Conservation (phyloP, 37 sponge, comb jelly and placozoan species). For the Trichoplax adhaerens region DNA sequence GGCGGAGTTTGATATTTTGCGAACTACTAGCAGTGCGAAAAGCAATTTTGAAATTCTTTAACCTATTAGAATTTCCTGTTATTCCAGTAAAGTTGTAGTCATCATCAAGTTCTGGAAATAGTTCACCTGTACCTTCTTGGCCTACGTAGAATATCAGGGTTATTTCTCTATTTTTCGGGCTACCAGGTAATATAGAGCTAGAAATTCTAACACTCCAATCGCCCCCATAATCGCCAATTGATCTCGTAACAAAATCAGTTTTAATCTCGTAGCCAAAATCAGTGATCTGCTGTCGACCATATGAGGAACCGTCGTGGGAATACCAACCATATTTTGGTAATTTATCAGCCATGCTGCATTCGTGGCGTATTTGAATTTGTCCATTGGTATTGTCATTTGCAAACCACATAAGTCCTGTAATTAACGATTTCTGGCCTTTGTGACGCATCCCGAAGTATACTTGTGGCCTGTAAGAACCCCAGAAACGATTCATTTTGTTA, state of each 20-base stretch:
- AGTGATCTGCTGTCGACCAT: constrained; percentile 52
- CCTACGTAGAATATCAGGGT: too few species aligned
- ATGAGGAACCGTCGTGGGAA: constrained; percentile 44
- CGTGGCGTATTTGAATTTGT: constrained; percentile 27
- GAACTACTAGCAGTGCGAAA: not conserved
- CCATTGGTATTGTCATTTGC: constrained; percentile 12
- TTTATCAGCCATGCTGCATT: constrained; percentile 19
- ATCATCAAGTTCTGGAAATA: too few species aligned
- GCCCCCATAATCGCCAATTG: not conserved
- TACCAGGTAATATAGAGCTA: too few species aligned
- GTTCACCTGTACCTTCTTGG: too few species aligned
- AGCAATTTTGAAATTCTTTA: constrained; percentile 25
- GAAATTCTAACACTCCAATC: constrained; percentile 1
- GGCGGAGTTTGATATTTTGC: too few species aligned
- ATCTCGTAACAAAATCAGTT: constrained; percentile 16
- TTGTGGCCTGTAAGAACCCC: constrained; percentile 27
- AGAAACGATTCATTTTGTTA: not conserved
- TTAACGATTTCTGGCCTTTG: constrained; percentile 27
- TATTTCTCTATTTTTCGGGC: too few species aligned
- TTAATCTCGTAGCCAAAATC: constrained; percentile 24
- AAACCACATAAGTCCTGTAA: constrained; percentile 53
- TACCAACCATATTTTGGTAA: constrained; percentile 43
- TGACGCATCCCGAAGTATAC: constrained; percentile 44
- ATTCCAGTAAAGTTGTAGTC: too few species aligned
- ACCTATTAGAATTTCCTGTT: not conserved